Evolutionary conservation across 2,113 vertebrate species (phyloP).

Genomic region (Bagarius yarrelli): DNA sequence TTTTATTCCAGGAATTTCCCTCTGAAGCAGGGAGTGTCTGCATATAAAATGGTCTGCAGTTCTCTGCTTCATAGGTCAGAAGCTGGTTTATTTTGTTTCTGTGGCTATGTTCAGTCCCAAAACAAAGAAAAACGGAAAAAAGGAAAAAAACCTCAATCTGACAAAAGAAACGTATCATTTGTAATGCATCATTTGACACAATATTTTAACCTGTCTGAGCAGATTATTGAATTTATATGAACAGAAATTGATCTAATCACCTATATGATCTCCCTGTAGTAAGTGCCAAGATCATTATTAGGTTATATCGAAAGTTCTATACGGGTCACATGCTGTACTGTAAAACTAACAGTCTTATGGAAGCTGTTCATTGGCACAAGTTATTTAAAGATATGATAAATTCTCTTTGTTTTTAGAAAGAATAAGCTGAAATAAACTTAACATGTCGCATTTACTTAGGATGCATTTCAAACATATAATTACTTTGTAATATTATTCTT

Average conservation of each 20-base stretch:
- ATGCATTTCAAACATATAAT: neutral
- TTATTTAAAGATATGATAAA: conserved; percentile 16
- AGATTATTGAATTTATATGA: conserved; percentile 1
- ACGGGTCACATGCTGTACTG: neutral
- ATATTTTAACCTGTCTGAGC: conserved; percentile 45
- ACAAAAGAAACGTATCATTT: conserved; percentile 67
- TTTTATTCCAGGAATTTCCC: conserved; percentile 99
- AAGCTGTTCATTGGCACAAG: conserved; percentile 40
- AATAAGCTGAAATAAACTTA: conserved; percentile 9
- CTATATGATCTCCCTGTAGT: neutral
- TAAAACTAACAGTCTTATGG: conserved; percentile 18
- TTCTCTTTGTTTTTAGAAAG: conserved; percentile 3
- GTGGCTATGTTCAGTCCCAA: conserved; percentile 99
- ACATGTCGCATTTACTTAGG: neutral
- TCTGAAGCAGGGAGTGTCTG: conserved; percentile 99
- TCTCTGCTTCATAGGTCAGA: conserved; percentile 99
- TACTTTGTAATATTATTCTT: neutral
- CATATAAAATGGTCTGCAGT: conserved; percentile 99
- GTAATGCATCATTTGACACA: conserved; percentile 73
- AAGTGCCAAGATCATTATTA: conserved; percentile 6
- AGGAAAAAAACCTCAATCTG: conserved; percentile 48
- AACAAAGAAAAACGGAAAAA: conserved; percentile 40
- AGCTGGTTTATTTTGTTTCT: conserved; percentile 99
- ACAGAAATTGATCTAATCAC: neutral
- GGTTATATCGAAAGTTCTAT: neutral